phyloP scores from a whole-genome alignment of 1,140 invertebrate species.

The Tetramorium alpestre region DNA sequence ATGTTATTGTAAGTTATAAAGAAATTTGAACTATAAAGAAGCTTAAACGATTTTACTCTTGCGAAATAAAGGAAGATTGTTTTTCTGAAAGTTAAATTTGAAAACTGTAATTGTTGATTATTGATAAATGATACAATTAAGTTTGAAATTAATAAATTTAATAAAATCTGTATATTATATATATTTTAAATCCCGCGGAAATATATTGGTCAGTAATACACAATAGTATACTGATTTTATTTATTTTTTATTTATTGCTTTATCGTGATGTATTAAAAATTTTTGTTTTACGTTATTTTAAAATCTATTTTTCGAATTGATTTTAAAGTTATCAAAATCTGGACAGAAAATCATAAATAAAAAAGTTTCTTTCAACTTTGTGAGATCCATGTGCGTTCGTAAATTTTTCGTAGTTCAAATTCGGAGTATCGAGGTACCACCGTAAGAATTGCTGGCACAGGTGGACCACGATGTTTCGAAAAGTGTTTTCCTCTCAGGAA shows the following conservation, averaged over 20 bases:
- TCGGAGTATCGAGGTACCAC: constrained; percentile 46
- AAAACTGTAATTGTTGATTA: not conserved
- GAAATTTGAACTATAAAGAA: not conserved
- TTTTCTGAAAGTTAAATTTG: not conserved
- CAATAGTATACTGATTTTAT: not conserved
- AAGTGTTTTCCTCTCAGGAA: not conserved
- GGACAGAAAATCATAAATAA: not conserved
- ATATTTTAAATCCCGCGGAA: not conserved
- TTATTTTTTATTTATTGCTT: not conserved
- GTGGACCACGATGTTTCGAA: constrained; percentile 53
- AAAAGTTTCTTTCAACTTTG: not conserved
- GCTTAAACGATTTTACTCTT: not conserved
- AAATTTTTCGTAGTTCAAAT: not conserved
- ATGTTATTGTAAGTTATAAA: not conserved
- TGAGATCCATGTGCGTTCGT: not conserved
- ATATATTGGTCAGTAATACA: not conserved
- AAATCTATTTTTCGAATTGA: not conserved
- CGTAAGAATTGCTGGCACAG: constrained; percentile 61
- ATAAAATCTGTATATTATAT: not conserved
- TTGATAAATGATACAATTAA: not conserved
- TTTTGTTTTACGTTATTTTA: not conserved
- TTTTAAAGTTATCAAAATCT: constrained; percentile 28
- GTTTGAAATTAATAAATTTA: not conserved
- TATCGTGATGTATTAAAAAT: not conserved
- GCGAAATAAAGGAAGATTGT: not conserved